Base-by-base conservation (phyloP, 2,797 vertebrate species). In the Heliangelus exortis region DNA sequence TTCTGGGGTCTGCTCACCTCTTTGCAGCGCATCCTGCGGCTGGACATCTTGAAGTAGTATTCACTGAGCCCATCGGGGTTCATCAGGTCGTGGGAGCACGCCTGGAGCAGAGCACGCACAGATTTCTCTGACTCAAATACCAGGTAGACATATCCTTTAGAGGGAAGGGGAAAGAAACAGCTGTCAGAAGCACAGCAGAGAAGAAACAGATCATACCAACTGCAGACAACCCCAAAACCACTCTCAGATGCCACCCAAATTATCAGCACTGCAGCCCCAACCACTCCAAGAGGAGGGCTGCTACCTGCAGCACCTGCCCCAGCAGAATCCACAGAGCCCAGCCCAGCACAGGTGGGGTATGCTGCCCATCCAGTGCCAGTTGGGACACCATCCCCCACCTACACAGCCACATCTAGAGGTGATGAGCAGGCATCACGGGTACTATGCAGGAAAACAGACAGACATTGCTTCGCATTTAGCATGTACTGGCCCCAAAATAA, bases 21-120 rank as follows among this genome's bases (percentile, higher is more conserved):
- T 96, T 99, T 99, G 98, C 99, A 99, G 95, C 99, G 98, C 99
- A 99, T 99, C 94, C 99, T 98, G 93, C 99, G 99, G 97, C 99
- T 99, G 81, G 99, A 99, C 99, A 99, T 99, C 98, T 99, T 99
- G 97, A 99, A 99, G 96, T 99, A 99, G 96, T 99, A 99, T 88
- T 99, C 99, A 15, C 99, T 97, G 92, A 98, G 98, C 85, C 99
- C 99, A 1, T 99, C 99, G 0, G 99, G 99, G 96, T 99, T 99
- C 85, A 99, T 98, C 1, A 99, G 98, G 96, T 99, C 99, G 90
- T 99, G 99, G 82, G 99, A 99, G 95, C 99, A 99, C 3, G 99
- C 99, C 78, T 99, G 99, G 50, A 99, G 99, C 97, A 99, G 96
- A 0, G 98, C 98, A 50, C 99, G 98, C 72, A 99, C 99, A 0